Evolutionary conservation across 2,113 vertebrate species (phyloP).

Genomic region (Equus quagga): DNA sequence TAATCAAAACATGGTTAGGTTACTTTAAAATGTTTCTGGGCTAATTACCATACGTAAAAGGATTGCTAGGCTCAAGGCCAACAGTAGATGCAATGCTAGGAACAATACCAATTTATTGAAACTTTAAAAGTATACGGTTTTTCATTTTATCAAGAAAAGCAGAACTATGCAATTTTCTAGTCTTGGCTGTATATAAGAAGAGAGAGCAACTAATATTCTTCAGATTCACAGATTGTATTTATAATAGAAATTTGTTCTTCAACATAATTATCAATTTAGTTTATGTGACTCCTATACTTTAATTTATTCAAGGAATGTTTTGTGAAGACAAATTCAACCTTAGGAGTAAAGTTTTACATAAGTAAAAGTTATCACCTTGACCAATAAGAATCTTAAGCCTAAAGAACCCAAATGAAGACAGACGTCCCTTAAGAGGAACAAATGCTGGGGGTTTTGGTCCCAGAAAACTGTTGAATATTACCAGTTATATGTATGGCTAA

Average conservation of each 20-base stretch:
- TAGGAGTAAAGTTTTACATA: neutral
- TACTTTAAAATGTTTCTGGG: conserved; percentile 4
- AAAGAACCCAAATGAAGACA: neutral
- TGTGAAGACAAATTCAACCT: neutral
- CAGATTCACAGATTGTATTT: neutral
- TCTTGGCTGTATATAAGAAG: neutral
- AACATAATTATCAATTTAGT: neutral
- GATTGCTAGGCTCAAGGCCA: conserved; percentile 20
- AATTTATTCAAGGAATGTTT: neutral
- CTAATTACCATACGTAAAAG: neutral
- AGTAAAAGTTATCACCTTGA: neutral
- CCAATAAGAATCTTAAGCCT: neutral
- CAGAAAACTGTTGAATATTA: neutral
- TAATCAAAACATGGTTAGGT: conserved; percentile 10
- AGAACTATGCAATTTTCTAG: neutral
- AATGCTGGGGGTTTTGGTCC: neutral
- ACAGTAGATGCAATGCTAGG: neutral
- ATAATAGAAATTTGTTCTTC: neutral
- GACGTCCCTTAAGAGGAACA: neutral
- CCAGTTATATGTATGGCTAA: neutral
- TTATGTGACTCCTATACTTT: conserved; percentile 20
- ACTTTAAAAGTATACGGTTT: neutral
- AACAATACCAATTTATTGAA: neutral
- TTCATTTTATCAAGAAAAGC: conserved; percentile 22
- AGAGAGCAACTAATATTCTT: neutral